Evolutionary conservation across 2,888 invertebrate genomes (phyloP).

Genomic region (Andrena bicolor): DNA sequence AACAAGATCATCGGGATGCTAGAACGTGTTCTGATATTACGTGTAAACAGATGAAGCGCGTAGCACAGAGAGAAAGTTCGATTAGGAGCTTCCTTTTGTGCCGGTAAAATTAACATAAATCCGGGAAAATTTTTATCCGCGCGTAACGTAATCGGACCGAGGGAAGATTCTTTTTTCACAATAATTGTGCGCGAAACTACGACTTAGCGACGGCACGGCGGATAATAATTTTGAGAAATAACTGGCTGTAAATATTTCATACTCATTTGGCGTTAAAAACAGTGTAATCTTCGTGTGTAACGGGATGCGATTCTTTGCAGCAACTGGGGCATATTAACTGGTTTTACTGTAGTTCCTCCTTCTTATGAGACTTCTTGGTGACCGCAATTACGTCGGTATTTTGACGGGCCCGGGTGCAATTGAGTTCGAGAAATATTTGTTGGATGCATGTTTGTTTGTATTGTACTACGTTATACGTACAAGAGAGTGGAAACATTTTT

Average conservation of each 20-base stretch:
- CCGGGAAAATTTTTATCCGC: too few relatives aligned
- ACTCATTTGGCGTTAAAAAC: slow-evolving; percentile 19
- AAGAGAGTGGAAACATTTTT: background rate
- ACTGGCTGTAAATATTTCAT: slow-evolving; percentile 11
- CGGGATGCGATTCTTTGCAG: slow-evolving; percentile 46
- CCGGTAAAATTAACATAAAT: background rate
- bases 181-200: background rate
- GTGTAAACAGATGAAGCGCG: background rate
- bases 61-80: background rate
- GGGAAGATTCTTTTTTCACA: too few relatives aligned
- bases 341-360: slow-evolving; percentile 44
- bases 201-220: background rate
- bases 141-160: too few relatives aligned
- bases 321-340: slow-evolving; percentile 59
- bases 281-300: slow-evolving; percentile 17
- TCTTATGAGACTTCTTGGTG: slow-evolving; percentile 32
- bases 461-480: background rate
- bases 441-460: background rate
- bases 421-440: too few relatives aligned
- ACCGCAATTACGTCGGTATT: slow-evolving; percentile 40
- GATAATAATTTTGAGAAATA: background rate
- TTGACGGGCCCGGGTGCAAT: slow-evolving; percentile 5
- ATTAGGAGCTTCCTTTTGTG: background rate
- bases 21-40: background rate
- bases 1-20: background rate